Percentiles rank a stretch among this genome's conserved stretches.
phyloP scores from a whole-genome alignment of 1,140 invertebrate genomes.

The Neodiprion fabricii region DNA sequence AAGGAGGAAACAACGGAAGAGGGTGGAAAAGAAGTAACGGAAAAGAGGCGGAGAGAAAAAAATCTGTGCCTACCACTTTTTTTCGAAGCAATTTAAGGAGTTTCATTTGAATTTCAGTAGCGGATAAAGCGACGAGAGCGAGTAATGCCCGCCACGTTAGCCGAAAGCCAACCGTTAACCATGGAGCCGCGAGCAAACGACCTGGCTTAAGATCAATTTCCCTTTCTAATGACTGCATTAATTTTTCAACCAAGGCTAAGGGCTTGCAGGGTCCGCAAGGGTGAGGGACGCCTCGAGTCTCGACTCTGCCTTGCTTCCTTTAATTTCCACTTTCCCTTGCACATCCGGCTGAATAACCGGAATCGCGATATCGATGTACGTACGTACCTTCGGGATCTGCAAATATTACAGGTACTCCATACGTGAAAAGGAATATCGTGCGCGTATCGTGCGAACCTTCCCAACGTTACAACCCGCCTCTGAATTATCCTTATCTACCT shows the following conservation, averaged over 20 bases:
- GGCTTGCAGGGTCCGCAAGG: background rate
- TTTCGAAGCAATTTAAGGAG: background rate
- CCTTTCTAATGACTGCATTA: slow-evolving; percentile 14
- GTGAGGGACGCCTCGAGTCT: background rate
- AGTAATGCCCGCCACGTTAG: background rate
- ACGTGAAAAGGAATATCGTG: no score
- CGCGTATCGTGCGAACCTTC: no score
- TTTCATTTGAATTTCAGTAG: slow-evolving; percentile 6
- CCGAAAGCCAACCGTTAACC: background rate
- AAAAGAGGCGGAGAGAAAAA: background rate
- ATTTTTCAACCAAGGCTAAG: slow-evolving; percentile 9
- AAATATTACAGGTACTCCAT: no score
- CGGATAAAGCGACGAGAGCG: background rate
- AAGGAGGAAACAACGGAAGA: no score
- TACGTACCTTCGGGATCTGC: no score
- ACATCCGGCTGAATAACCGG: no score
- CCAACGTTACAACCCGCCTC: no score
- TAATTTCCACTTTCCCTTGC: no score
- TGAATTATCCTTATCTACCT: no score
- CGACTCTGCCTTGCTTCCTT: no score
- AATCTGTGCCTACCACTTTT: background rate
- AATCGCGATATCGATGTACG: no score
- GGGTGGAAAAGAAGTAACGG: no score
- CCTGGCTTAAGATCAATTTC: slow-evolving; percentile 16
- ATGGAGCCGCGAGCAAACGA: slow-evolving; percentile 10